These are phyloP conservation scores for Alosa sapidissima DNA, from an alignment of 2,797 vertebrate genomes.

Conservation along the genomic window DNA sequence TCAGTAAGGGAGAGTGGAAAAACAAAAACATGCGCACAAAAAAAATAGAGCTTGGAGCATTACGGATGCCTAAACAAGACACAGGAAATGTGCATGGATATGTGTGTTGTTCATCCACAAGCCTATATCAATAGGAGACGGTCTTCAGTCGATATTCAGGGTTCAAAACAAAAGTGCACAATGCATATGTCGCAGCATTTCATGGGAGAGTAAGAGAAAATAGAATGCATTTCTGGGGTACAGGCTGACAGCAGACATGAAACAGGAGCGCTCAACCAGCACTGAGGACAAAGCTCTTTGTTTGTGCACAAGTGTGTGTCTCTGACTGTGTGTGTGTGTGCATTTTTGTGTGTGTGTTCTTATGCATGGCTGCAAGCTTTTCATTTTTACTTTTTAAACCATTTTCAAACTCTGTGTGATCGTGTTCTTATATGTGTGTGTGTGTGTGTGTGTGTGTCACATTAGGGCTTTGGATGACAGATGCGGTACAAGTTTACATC, in stretches of 20 bases:
- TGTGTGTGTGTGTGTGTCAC: too few relatives aligned
- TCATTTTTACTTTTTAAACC: neutral
- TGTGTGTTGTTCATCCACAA: neutral
- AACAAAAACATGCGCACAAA: neutral
- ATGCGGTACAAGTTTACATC: neutral
- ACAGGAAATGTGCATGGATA: conserved; percentile 1
- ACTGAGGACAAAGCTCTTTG: neutral
- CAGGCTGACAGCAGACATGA: conserved; percentile 1
- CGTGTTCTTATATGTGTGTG: too few relatives aligned
- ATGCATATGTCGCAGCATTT: neutral
- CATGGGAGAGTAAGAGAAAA: conserved; percentile 12
- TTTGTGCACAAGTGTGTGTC: neutral
- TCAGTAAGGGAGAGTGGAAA: neutral
- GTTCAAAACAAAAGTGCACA: conserved; percentile 4
- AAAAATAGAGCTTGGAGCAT: neutral
- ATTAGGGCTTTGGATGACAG: neutral
- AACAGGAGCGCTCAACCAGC: neutral
- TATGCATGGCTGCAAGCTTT: neutral
- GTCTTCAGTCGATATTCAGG: neutral
- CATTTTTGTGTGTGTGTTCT: neutral
- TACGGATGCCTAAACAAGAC: neutral
- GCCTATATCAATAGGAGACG: neutral
- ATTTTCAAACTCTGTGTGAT: too few relatives aligned
- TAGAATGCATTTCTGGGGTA: neutral
- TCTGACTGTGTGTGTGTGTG: neutral